These are phyloP conservation scores for Ochropleura plecta DNA, from an alignment of 2,888 invertebrate genomes.

Conservation along the genomic window DNA sequence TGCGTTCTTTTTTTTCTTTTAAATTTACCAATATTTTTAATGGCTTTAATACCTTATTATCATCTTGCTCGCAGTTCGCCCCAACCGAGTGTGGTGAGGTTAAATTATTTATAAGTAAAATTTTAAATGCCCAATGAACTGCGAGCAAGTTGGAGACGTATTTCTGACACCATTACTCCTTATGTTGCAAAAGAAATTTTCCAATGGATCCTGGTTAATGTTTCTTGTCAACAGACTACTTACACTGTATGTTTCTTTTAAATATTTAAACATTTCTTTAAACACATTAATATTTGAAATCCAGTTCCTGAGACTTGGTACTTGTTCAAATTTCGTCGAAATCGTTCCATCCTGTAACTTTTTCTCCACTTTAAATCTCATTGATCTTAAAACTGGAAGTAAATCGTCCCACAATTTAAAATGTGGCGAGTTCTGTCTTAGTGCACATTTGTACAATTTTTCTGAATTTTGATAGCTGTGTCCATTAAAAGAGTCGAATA, in stretches of 20 bases:
- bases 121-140: conserved; percentile 5
- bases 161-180: conserved; percentile 7
- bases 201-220: conserved; percentile 34
- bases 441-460: not conserved
- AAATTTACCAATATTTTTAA: not conserved
- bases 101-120: not conserved
- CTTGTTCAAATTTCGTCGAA: conserved; percentile 9
- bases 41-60: not conserved
- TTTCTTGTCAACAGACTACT: conserved; percentile 30
- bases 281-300: conserved; percentile 17
- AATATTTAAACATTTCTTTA: not conserved
- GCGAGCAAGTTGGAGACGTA: not conserved
- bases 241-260: conserved; percentile 2
- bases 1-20: not conserved
- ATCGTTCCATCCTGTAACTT: not conserved
- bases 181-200: conserved; percentile 6
- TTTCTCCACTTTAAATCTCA: not conserved
- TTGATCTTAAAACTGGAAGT: not conserved
- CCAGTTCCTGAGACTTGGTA: conserved; percentile 17
- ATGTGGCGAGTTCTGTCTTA: not conserved
- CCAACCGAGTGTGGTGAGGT: conserved; percentile 2
- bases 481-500: conserved; percentile 3
- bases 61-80: conserved; percentile 2
- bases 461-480: not conserved
- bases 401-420: not conserved